Conservation (phyloP, 2,888 invertebrate species). For the Apoda limacodes region DNA sequence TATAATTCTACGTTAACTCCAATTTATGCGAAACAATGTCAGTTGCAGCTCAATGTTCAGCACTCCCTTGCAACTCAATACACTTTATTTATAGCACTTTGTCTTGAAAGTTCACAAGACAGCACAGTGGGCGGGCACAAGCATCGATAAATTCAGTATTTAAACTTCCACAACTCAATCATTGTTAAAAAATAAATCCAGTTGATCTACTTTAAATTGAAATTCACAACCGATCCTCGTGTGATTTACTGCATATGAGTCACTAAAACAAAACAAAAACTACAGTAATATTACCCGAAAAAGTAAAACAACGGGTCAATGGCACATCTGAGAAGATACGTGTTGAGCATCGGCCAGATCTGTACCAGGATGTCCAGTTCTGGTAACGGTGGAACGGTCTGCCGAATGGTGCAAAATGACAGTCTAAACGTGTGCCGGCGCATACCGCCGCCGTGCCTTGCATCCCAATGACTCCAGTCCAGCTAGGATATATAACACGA, state of each 20-base stretch:
- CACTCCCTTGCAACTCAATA: no score
- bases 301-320: conserved; percentile 36
- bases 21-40: conserved; percentile 26
- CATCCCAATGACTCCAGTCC: conserved; percentile 53
- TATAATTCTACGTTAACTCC: conserved; percentile 36
- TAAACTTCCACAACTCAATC: no score
- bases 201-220: not conserved
- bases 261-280: conserved; percentile 18
- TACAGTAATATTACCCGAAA: conserved; percentile 4
- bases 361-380: conserved; percentile 39
- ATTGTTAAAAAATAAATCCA: no score
- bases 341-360: conserved; percentile 39
- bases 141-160: no score
- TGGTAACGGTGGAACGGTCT: conserved; percentile 42
- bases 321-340: conserved; percentile 34
- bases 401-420: conserved; percentile 45
- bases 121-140: no score
- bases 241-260: conserved; percentile 6
- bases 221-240: not conserved
- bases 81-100: no score
- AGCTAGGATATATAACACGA: conserved; percentile 53
- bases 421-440: conserved; percentile 34
- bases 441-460: conserved; percentile 37
- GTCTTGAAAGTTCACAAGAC: conserved; percentile 29
- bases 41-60: no score